Conservation (phyloP, 2,797 vertebrate genomes). For the Lateolabrax maculatus region DNA sequence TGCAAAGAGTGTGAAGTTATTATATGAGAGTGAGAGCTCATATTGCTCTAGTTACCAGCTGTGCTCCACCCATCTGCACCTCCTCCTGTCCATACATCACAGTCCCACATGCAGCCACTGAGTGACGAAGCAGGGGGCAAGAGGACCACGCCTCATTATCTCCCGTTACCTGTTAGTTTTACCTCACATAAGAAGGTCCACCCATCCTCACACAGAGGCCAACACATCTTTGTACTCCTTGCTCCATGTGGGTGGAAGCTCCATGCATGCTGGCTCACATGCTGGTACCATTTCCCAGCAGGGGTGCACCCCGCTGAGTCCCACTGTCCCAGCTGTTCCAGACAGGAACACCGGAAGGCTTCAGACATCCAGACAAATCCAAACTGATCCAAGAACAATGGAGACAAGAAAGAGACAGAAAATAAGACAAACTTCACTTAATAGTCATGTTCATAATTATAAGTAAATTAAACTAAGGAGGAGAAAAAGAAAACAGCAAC, state of each 20-base stretch:
- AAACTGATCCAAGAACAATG: too few species aligned
- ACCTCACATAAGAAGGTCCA: conserved; percentile 50
- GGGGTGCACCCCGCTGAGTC: conserved; percentile 41
- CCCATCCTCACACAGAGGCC: conserved; percentile 49
- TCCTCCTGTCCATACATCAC: conserved; percentile 62
- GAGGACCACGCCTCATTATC: conserved; percentile 74
- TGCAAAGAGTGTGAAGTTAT: conserved; percentile 45
- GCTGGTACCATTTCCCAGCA: conserved; percentile 60
- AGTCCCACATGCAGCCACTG: conserved; percentile 56
- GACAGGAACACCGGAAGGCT: conserved; percentile 29
- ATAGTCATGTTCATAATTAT: too few species aligned
- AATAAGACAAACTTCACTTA: too few species aligned
- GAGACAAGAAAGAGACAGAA: too few species aligned
- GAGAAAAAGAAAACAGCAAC: too few species aligned
- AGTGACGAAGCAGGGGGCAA: conserved; percentile 70
- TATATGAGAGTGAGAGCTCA: conserved; percentile 37
- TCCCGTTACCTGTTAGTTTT: conserved; percentile 50
- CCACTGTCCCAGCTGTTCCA: conserved; percentile 49
- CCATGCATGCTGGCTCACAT: conserved; percentile 56
- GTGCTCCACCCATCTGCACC: conserved; percentile 56
- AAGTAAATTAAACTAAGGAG: too few species aligned
- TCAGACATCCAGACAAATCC: conserved; percentile 14
- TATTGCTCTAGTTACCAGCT: conserved; percentile 54
- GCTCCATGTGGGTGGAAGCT: conserved; percentile 60
- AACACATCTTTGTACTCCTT: conserved; percentile 49